A percentile compares a stretch with the other conserved stretches of the same genome.
These are phyloP conservation scores for Orthonyx spaldingii DNA, from an alignment of 2,113 vertebrate species.

Conservation along the genomic window DNA sequence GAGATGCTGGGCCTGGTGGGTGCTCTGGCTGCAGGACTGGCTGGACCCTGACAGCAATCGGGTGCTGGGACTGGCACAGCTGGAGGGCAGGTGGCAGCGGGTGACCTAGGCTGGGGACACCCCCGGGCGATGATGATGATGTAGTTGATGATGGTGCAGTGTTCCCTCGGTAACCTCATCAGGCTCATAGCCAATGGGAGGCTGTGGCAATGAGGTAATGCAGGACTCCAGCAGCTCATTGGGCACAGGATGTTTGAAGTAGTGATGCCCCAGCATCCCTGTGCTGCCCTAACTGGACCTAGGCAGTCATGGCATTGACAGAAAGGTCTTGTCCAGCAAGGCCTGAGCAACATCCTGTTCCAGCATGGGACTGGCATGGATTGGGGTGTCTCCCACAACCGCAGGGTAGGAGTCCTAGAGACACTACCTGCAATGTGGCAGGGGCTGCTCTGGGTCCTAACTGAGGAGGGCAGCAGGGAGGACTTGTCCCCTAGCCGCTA, in stretches of 20 bases:
- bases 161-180: conserved; percentile 16
- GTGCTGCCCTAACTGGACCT: neutral
- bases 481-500: neutral
- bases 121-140: neutral
- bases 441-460: neutral
- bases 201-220: conserved; percentile 23
- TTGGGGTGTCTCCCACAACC: neutral
- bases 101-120: neutral
- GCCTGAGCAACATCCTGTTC: neutral
- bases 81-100: neutral
- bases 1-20: neutral
- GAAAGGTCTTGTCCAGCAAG: neutral
- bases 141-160: neutral
- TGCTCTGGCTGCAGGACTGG: neutral
- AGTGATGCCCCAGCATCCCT: neutral
- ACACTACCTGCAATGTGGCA: neutral
- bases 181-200: neutral
- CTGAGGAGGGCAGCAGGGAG: neutral
- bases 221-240: neutral
- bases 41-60: neutral
- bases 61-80: neutral
- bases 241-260: neutral
- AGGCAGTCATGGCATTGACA: neutral
- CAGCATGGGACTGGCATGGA: neutral
- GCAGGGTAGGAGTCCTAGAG: neutral